A percentile compares a stretch with the other conserved stretches of the same genome.
Evolutionary conservation across 2,113 vertebrate genomes (phyloP).

Genomic region (Xenus cinereus): DNA sequence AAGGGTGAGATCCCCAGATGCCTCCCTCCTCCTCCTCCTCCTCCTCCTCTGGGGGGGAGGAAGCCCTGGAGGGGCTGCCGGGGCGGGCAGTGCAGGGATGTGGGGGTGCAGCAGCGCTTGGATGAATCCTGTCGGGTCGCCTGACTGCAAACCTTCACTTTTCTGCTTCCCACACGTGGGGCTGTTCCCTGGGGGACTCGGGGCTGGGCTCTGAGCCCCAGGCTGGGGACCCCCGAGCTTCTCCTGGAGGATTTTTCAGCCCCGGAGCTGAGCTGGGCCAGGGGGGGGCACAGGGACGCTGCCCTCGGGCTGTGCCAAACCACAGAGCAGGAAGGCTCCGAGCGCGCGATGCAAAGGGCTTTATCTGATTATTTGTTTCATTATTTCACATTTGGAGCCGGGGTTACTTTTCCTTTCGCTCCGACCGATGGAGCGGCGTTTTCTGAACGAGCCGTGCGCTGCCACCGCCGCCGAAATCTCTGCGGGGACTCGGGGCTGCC

Average conservation of each 20-base stretch:
- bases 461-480: not conserved
- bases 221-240: not conserved
- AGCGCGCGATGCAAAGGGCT: fast-evolving
- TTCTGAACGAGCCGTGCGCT: fast-evolving
- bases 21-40: not conserved
- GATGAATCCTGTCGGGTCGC: fast-evolving
- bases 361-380: not conserved
- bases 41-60: not conserved
- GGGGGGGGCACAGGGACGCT: not conserved
- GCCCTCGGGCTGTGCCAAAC: not conserved
- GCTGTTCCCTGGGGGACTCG: not conserved
- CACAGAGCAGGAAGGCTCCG: not conserved
- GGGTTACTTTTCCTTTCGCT: not conserved
- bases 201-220: not conserved
- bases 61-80: not conserved
- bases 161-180: fast-evolving
- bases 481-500: not conserved
- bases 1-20: not conserved
- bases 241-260: not conserved
- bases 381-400: not conserved
- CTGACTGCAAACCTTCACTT: not conserved
- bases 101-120: not conserved
- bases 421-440: not conserved
- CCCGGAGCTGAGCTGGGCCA: not conserved
- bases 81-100: not conserved